These are phyloP conservation scores for Hippoglossus stenolepis DNA, from an alignment of 2,113 vertebrate genomes.

Conservation along the genomic window DNA sequence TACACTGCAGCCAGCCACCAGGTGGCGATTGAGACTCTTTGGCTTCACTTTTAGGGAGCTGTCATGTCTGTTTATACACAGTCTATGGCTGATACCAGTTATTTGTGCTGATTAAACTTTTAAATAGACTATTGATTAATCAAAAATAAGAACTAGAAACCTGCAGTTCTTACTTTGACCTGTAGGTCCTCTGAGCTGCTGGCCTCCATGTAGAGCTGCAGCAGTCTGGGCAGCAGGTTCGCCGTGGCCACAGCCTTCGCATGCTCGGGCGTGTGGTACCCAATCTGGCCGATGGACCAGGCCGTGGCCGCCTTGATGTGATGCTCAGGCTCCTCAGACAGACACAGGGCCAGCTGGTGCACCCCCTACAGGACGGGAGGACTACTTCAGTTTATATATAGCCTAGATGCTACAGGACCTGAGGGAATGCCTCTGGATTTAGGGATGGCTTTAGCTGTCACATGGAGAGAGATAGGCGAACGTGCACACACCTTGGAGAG, in stretches of 20 bases:
- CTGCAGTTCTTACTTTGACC: constrained; percentile 83
- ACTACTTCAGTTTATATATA: constrained; percentile 44
- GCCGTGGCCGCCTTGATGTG: constrained; percentile 92
- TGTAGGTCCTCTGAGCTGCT: constrained; percentile 92
- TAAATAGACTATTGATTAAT: no score
- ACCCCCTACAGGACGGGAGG: constrained; percentile 86
- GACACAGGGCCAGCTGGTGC: constrained; percentile 88
- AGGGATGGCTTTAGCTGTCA: background rate
- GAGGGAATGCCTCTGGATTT: constrained; percentile 5
- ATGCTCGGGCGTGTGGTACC: constrained; percentile 90
- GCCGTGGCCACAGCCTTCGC: constrained; percentile 86
- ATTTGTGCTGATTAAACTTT: no score
- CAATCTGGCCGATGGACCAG: constrained; percentile 93
- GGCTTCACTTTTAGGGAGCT: no score
- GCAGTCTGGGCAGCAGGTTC: constrained; percentile 85
- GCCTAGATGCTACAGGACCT: constrained; percentile 30
- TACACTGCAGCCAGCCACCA: no score
- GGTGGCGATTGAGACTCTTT: no score
- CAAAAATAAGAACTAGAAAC: no score
- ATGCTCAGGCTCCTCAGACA: constrained; percentile 91
- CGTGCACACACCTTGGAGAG: constrained; percentile 88
- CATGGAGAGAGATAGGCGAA: background rate
- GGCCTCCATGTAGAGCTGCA: constrained; percentile 87
- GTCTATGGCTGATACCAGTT: no score
- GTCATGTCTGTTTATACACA: no score